Conservation (phyloP, 2,888 invertebrate species). For the Yponomeuta plumbellus region DNA sequence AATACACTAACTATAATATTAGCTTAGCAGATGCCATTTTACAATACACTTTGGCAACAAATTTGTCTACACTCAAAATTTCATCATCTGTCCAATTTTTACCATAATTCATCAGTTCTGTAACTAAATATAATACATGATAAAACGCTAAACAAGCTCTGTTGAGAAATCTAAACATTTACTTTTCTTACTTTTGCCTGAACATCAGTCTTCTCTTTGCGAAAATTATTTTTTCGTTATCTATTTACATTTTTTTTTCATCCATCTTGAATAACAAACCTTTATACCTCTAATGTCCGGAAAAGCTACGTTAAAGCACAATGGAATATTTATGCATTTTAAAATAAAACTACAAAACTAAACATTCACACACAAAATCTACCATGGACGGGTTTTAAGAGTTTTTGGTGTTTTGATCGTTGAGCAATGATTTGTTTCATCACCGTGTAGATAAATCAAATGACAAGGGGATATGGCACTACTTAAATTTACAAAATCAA, state of each 20-base stretch:
- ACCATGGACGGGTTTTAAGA: slow-evolving; percentile 53
- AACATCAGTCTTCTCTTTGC: slow-evolving; percentile 75
- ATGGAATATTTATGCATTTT: background rate
- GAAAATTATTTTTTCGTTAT: slow-evolving; percentile 65
- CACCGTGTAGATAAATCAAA: slow-evolving; percentile 33
- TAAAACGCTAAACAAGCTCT: slow-evolving; percentile 60
- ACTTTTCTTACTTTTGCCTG: slow-evolving; percentile 42
- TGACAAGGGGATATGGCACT: slow-evolving; percentile 34
- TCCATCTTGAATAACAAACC: slow-evolving; percentile 3
- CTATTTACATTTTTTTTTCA: slow-evolving; percentile 45
- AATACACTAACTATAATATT: background rate
- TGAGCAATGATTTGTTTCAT: slow-evolving; percentile 43
- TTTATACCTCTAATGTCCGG: background rate
- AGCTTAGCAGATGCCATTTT: slow-evolving; percentile 9
- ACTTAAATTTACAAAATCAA: slow-evolving; percentile 15
- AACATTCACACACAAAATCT: slow-evolving; percentile 30
- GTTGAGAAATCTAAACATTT: slow-evolving; percentile 57
- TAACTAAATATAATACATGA: slow-evolving; percentile 33
- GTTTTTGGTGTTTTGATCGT: slow-evolving; percentile 29
- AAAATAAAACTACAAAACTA: background rate
- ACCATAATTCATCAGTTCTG: slow-evolving; percentile 7
- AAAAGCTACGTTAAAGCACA: background rate
- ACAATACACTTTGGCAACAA: slow-evolving; percentile 36
- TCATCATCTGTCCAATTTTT: background rate
- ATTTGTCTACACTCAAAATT: slow-evolving; percentile 4